Evolutionary conservation across 2,797 vertebrate species (phyloP).

Genomic region (Leuciscus waleckii): DNA sequence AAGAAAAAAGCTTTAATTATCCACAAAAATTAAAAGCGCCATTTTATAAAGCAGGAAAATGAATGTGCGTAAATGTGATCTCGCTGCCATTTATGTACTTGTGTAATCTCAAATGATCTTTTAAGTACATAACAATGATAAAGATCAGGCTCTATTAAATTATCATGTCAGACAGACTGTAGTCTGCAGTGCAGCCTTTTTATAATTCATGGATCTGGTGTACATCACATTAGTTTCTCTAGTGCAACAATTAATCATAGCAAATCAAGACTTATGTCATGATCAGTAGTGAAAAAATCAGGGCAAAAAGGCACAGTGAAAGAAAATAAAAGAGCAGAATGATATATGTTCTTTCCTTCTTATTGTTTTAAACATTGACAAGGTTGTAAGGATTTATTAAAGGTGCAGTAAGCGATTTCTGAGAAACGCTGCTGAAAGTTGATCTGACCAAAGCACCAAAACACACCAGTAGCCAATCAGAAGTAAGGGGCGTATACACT

Average conservation of each 20-base stretch:
- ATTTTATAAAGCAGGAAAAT: slow-evolving; percentile 55
- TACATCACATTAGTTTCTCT: not conserved
- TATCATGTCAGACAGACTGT: not conserved
- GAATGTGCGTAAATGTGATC: slow-evolving; percentile 22
- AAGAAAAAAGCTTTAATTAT: not conserved
- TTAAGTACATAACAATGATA: slow-evolving; percentile 54
- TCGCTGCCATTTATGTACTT: slow-evolving; percentile 15
- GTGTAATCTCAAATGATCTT: slow-evolving; percentile 25
- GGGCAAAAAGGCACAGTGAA: not conserved
- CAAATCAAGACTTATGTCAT: not conserved
- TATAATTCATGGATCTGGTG: slow-evolving; percentile 21
- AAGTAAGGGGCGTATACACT: too few species aligned
- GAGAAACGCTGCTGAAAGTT: too few species aligned
- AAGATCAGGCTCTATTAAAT: slow-evolving; percentile 39
- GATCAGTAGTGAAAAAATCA: not conserved
- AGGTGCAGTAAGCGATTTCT: too few species aligned
- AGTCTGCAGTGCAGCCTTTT: slow-evolving; percentile 17
- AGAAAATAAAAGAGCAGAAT: not conserved
- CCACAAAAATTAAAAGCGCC: slow-evolving; percentile 53
- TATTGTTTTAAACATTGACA: not conserved
- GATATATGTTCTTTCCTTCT: not conserved
- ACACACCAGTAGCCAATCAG: too few species aligned
- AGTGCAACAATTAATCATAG: not conserved
- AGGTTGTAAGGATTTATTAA: not conserved
- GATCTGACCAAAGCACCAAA: too few species aligned